Conservation (phyloP, 2,797 vertebrate species). For the Geotrypetes seraphini region DNA sequence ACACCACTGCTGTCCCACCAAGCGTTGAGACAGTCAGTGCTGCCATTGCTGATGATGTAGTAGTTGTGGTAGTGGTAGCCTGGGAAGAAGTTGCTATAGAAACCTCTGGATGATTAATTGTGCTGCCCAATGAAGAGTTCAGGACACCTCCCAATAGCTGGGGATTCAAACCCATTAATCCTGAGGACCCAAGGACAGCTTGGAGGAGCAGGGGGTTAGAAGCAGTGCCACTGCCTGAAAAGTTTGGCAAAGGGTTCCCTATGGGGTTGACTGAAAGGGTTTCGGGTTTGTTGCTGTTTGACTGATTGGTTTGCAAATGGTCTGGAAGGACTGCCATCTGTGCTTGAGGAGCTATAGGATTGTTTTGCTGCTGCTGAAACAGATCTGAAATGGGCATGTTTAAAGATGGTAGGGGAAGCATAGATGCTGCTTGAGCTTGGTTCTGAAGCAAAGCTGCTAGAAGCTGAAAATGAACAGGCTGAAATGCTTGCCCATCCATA, state of each 20-base stretch:
- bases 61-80: constrained; percentile 71
- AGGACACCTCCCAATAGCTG: constrained; percentile 73
- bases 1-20: constrained; percentile 73
- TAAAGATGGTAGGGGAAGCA: constrained; percentile 61
- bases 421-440: constrained; percentile 59
- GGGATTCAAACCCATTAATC: constrained; percentile 65
- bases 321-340: constrained; percentile 50
- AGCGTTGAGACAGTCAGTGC: constrained; percentile 68
- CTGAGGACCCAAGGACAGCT: constrained; percentile 53
- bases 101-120: constrained; percentile 80
- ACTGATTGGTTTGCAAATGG: constrained; percentile 51
- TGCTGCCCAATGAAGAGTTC: constrained; percentile 64
- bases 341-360: constrained; percentile 44
- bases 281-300: constrained; percentile 51
- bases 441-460: constrained; percentile 62
- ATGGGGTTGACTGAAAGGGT: constrained; percentile 53
- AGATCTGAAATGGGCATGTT: constrained; percentile 58
- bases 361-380: constrained; percentile 51
- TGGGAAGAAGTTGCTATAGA: constrained; percentile 80
- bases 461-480: constrained; percentile 63
- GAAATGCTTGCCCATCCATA: constrained; percentile 58
- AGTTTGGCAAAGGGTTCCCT: constrained; percentile 41
- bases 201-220: constrained; percentile 56
- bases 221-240: constrained; percentile 53
- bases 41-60: constrained; percentile 80